A percentile compares a stretch with the other conserved stretches of the same genome.
phyloP scores from a whole-genome alignment of 1,140 invertebrate species.

The Drosophila chauvacae region DNA sequence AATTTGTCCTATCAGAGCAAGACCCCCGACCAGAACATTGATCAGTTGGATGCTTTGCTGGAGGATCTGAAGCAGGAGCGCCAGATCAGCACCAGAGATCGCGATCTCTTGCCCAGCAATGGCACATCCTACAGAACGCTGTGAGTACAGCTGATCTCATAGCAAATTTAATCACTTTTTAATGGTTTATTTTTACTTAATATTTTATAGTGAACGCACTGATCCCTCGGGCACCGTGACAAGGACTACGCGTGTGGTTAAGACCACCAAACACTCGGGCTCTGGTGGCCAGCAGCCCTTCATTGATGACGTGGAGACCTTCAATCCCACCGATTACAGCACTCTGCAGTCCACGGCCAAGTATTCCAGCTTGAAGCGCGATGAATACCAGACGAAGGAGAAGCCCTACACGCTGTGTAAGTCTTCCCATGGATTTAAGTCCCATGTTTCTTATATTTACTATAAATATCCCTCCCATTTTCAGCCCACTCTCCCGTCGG shows the following conservation, averaged over 20 bases:
- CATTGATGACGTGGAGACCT: conserved; percentile 71
- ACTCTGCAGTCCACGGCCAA: conserved; percentile 73
- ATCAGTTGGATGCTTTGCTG: conserved; percentile 86
- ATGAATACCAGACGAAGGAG: conserved; percentile 66
- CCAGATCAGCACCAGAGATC: conserved; percentile 77
- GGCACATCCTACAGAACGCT: conserved; percentile 72
- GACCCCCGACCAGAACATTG: conserved; percentile 85
- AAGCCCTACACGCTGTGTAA: conserved; percentile 66
- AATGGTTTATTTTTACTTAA: not conserved
- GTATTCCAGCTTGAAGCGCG: conserved; percentile 71
- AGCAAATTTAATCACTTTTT: not conserved
- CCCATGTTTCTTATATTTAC: not conserved
- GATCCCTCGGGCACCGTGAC: conserved; percentile 75
- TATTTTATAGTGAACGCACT: conserved; percentile 61
- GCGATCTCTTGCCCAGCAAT: conserved; percentile 57
- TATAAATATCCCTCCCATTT: not conserved
- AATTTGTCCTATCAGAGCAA: conserved; percentile 70
- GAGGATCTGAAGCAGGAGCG: conserved; percentile 86
- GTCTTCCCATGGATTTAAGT: not conserved
- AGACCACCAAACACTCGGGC: conserved; percentile 70
- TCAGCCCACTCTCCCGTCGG: conserved; percentile 64
- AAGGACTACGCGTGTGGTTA: conserved; percentile 80
- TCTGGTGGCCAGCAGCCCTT: conserved; percentile 60
- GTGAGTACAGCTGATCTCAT: conserved; percentile 38
- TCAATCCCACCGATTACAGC: conserved; percentile 72